phyloP scores from a whole-genome alignment of 1,140 invertebrate species.

The Cyphomyrmex costatus region DNA sequence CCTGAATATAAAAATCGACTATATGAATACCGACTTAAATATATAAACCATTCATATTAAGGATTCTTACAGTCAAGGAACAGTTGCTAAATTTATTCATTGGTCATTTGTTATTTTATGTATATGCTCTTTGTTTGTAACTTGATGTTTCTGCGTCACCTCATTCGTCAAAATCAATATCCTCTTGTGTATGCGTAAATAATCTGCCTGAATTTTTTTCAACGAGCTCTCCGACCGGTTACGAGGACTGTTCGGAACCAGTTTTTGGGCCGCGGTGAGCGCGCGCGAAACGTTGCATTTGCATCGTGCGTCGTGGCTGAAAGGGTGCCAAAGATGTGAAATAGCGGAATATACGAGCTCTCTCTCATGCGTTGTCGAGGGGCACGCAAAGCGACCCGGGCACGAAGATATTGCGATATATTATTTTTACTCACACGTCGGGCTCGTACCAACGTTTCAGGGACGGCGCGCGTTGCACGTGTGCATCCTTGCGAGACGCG shows the following conservation, averaged over 20 bases:
- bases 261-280: neutral
- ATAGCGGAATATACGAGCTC: conserved; percentile 22
- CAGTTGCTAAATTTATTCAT: no score
- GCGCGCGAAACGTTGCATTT: conserved; percentile 39
- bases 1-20: no score
- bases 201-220: conserved; percentile 16
- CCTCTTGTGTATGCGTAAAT: neutral
- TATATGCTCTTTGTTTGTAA: neutral
- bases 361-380: conserved; percentile 23
- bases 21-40: no score
- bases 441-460: conserved; percentile 16
- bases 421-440: conserved; percentile 37
- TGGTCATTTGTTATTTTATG: no score
- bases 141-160: neutral
- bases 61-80: no score
- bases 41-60: no score
- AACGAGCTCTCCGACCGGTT: neutral
- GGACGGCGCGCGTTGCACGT: conserved; percentile 34
- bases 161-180: conserved; percentile 25
- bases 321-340: conserved; percentile 40
- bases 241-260: neutral
- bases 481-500: neutral
- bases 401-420: conserved; percentile 43
- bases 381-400: neutral
- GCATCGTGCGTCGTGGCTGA: conserved; percentile 27